Evolutionary conservation across 2,888 invertebrate genomes (phyloP).

Genomic region (Peribatodes rhomboidaria): DNA sequence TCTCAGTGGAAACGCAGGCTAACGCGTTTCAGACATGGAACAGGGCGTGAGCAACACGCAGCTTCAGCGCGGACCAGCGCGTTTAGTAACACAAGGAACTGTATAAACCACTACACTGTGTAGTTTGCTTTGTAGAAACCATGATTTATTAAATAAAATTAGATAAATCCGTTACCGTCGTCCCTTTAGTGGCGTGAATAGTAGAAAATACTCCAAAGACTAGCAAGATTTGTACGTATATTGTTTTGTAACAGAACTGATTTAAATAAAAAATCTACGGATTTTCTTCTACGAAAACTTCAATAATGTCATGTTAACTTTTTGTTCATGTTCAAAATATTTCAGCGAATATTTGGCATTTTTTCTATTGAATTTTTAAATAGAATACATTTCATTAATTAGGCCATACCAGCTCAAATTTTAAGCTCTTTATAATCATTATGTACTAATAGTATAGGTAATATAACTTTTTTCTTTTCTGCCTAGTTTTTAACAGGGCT

Average conservation of each 20-base stretch:
- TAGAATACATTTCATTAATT: conserved; percentile 15
- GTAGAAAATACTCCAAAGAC: conserved; percentile 20
- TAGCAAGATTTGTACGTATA: conserved; percentile 35
- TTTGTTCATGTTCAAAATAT: conserved; percentile 9
- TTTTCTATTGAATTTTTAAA: conserved; percentile 5
- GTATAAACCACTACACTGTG: no score
- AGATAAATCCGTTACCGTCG: background rate
- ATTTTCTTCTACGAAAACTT: conserved; percentile 9
- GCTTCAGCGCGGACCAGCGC: no score
- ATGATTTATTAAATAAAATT: background rate
- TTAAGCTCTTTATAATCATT: conserved; percentile 17
- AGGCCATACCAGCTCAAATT: conserved; percentile 26
- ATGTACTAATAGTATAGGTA: background rate
- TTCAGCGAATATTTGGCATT: conserved; percentile 24
- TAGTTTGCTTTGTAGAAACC: no score
- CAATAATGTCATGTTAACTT: conserved; percentile 24
- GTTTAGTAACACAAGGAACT: no score
- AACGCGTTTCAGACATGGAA: no score
- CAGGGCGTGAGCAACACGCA: no score
- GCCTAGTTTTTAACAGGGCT: no score
- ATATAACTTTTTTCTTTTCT: background rate
- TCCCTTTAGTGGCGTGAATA: conserved; percentile 15
- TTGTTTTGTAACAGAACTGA: conserved; percentile 2
- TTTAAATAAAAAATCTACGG: background rate
- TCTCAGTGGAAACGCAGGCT: no score